A percentile compares a stretch with the other conserved stretches of the same genome.
Evolutionary conservation across 2,888 invertebrate species (phyloP).

Genomic region (Cheilosia soror): DNA sequence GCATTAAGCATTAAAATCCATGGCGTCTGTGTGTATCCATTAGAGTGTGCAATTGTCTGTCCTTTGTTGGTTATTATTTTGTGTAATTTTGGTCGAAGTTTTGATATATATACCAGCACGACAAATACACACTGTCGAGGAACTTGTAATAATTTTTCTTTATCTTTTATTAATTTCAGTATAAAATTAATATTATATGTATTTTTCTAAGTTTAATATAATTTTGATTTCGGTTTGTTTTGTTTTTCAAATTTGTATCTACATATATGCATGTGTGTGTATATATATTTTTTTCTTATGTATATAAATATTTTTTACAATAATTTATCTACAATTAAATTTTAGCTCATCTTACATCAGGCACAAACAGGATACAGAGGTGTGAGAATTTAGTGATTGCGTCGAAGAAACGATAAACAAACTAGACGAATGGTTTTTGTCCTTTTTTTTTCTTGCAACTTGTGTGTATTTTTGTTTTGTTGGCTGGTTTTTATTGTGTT

Average conservation of each 20-base stretch:
- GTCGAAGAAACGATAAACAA: constrained; percentile 57
- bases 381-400: constrained; percentile 52
- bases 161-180: constrained; percentile 25
- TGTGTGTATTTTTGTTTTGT: constrained; percentile 41
- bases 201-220: constrained; percentile 35
- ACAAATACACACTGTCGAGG: constrained; percentile 54
- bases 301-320: constrained; percentile 67
- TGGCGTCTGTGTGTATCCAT: constrained; percentile 37
- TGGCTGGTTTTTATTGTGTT: constrained; percentile 22
- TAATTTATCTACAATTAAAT: constrained; percentile 67
- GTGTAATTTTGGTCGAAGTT: constrained; percentile 55
- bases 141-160: constrained; percentile 17
- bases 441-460: constrained; percentile 29
- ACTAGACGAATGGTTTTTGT: constrained; percentile 43
- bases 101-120: constrained; percentile 34
- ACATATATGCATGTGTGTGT: constrained; percentile 67
- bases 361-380: constrained; percentile 73
- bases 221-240: constrained; percentile 42
- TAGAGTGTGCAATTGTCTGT: constrained; percentile 15
- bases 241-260: constrained; percentile 47
- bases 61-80: constrained; percentile 4
- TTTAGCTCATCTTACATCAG: constrained; percentile 75
- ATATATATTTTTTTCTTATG: constrained; percentile 43
- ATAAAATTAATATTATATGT: constrained; percentile 43
- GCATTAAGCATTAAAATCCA: constrained; percentile 38